phyloP scores from a whole-genome alignment of 2,888 invertebrate species.

The Folsomia candida region DNA sequence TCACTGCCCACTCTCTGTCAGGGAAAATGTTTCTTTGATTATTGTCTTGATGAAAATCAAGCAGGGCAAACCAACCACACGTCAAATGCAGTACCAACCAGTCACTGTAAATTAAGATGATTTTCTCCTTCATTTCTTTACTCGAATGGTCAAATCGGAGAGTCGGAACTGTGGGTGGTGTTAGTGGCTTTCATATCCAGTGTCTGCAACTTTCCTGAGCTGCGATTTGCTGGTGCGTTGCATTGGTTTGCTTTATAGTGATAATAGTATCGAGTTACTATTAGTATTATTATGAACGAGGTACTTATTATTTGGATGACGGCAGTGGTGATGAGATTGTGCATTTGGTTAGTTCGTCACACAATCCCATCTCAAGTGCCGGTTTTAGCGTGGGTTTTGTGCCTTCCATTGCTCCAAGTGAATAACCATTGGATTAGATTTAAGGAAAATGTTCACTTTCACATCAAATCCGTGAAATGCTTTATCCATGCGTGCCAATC shows the following conservation, averaged over 20 bases:
- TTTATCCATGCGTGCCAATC: neutral
- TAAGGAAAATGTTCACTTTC: neutral
- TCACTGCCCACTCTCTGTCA: neutral
- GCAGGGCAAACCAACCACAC: neutral
- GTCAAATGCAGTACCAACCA: slow-evolving; percentile 12
- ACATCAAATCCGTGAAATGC: neutral
- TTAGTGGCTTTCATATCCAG: slow-evolving; percentile 8
- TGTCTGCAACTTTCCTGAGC: slow-evolving; percentile 6
- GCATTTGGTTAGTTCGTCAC: neutral
- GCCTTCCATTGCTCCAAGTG: neutral
- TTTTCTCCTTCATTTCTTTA: slow-evolving; percentile 20
- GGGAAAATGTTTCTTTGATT: slow-evolving; percentile 4
- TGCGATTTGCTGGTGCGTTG: neutral
- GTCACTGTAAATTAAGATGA: slow-evolving; percentile 19
- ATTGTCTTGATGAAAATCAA: slow-evolving; percentile 13
- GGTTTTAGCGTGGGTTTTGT: neutral
- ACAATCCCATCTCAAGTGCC: too few species aligned
- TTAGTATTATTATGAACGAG: neutral
- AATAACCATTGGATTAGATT: neutral
- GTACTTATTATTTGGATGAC: neutral
- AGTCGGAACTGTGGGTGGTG: slow-evolving; percentile 11
- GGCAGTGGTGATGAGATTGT: neutral
- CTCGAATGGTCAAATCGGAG: slow-evolving; percentile 1
- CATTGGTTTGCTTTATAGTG: neutral
- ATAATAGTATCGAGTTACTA: neutral